Base-by-base conservation (phyloP, 2,888 invertebrate genomes). In the Acanthosoma haemorrhoidale region DNA sequence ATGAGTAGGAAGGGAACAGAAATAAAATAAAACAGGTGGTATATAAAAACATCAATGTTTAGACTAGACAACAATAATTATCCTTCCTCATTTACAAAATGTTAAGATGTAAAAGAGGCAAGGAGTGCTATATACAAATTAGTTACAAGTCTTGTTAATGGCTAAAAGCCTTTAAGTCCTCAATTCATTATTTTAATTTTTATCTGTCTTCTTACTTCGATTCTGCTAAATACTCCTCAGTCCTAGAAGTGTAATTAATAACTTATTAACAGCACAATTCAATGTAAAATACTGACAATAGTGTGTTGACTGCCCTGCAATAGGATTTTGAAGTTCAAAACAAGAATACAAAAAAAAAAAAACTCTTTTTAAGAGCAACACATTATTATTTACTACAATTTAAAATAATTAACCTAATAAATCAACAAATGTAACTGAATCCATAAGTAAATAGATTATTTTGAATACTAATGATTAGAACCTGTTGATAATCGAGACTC, bases 11-110 rank as follows among this genome's bases (percentile, higher is more conserved):
- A n/a, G 25, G 25, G n/a, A 51, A 51, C 21, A 51, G 51, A 51
- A 51, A 51, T 25, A 51, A 18, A 13, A 25, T 51, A 51, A 51
- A 51, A 5, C n/a, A 51, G 51, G 51, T 51, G 51, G 51, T 25
- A 51, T 51, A 25, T 51, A 51, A 51, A 51, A 51, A 13, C 51
- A 51, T n/a, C n/a, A n/a, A n/a, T n/a, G n/a, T 51, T 51, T 51
- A n/a, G 51, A 51, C 51, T 51, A 51, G 51, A 51, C 1, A 41
- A 41, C 29, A 51, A 51, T 51, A 51, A 25, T 51, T 51, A 21
- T 51, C 51, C 25, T 51, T 51, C 21, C 18, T 43, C 51, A 51
- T n/a, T n/a, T n/a, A n/a, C n/a, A n/a, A n/a, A 51, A n/a, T 25
- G n/a, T 25, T 25, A 2, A 25, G 51, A 25, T 51, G 25, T 25